phyloP scores from a whole-genome alignment of 2,888 invertebrate species.

The Volucella zonaria region DNA sequence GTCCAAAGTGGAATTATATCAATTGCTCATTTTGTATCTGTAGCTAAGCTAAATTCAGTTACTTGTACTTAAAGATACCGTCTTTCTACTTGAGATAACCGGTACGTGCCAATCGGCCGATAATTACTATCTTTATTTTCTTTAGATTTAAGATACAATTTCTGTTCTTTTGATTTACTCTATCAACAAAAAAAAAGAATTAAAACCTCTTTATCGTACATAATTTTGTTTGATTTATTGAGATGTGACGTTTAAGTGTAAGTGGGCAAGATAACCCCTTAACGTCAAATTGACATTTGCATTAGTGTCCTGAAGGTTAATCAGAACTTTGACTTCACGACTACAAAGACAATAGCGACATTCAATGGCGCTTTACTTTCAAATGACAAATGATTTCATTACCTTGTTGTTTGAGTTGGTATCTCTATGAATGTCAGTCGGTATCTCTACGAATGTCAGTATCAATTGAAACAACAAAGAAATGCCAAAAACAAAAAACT shows the following conservation, averaged over 20 bases:
- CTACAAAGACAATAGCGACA: conserved; percentile 20
- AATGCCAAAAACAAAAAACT: not conserved
- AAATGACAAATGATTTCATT: conserved; percentile 46
- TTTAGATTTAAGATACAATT: conserved; percentile 8
- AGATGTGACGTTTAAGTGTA: conserved; percentile 22
- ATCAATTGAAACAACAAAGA: conserved; percentile 12
- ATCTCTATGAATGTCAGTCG: not conserved
- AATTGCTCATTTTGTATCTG: conserved; percentile 32
- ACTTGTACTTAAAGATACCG: conserved; percentile 6
- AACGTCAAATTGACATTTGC: conserved; percentile 3
- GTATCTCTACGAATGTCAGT: no score
- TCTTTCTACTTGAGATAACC: conserved; percentile 55
- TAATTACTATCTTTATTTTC: conserved; percentile 29
- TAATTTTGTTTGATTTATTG: conserved; percentile 12
- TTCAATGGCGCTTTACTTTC: not conserved
- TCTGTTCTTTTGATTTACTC: conserved; percentile 15
- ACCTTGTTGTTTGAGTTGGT: conserved; percentile 15
- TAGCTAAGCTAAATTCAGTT: conserved; percentile 9
- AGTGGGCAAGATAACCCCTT: not conserved
- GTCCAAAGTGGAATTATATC: not conserved
- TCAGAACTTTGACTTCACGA: conserved; percentile 8
- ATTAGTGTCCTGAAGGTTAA: conserved; percentile 1
- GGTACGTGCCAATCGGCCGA: conserved; percentile 55
- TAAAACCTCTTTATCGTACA: conserved; percentile 6
- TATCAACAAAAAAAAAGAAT: conserved; percentile 6